Base-by-base conservation (phyloP, 2,113 vertebrate genomes). In the Istiophorus platypterus region DNA sequence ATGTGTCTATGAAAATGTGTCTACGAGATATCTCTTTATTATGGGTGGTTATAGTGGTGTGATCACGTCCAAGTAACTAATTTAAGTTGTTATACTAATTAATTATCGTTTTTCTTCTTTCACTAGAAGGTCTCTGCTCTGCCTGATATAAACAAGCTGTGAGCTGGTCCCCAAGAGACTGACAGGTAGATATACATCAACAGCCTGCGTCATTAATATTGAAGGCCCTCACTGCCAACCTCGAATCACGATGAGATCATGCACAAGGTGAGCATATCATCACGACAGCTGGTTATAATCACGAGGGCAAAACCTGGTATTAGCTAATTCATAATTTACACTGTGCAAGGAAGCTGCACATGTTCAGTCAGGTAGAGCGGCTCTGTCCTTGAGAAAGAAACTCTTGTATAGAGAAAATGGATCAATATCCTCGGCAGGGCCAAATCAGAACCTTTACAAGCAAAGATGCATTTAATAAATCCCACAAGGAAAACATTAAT, bases 131-230 rank as follows among this genome's bases (percentile, higher is more conserved):
- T 61, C 57, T 57, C 24, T n/a, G n/a, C 59, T 41, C 11, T 1
- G 31, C 3, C 57, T 59, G 41, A 57, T 26, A 29, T 69, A 47
- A 49, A 37, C 52, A 56, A 66, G 72, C 76, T 64, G 57, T 49
- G 65, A 77, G 58, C 22, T 15, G 34, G 61, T 11, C 51, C 56
- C 27, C 77, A 17, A 52, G 20, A 13, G 59, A 57, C 81, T 14
- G 73, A 64, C 17, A 7, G 63, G 47, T 56, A 59, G 58, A 62
- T 64, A 66, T 72, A 70, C 66, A 76, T 77, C 62, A 54, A 29
- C 72, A 79, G 70, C 69, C 81, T 45, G 59, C 5, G 37, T 78
- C 85, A 88, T 87, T 62, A 88, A 87, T 82, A 84, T 73, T 85
- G 74, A 87, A 68, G 75, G 42, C 62, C 37, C 31, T 62, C 72